Evolutionary conservation across 2,113 vertebrate species (phyloP), one percentile per base, ranked within the genome.

Genomic region (Scytalopus superciliaris): DNA sequence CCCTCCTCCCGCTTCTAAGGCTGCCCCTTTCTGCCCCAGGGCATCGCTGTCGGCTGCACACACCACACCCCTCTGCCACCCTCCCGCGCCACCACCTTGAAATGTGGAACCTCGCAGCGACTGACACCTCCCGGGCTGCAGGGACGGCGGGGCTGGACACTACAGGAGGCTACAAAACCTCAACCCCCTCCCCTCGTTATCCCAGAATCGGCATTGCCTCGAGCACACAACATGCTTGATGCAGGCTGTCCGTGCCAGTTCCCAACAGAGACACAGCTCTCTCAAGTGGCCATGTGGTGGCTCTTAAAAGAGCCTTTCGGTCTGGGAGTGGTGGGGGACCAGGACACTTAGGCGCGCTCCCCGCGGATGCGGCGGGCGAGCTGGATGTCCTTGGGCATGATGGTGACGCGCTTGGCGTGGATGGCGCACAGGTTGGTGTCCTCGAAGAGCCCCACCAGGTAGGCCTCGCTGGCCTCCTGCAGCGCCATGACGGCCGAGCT

Each of bases 341-440:
- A 18, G 6, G 1, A 8, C 1, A 0, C 6, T 92, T 4, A 98
- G 2, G 98, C 81, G 0, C 82, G 82, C 59, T 85, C 68, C 5
- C 79, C 62, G 62, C 62, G 62, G 62, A 63, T 63, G 62, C 62
- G 62, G 4, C 62, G 62, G 27, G 60, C 60, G 27, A 63, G 60
- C 60, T 63, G 62, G 19, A 63, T 63, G 62, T 63, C 62, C 39
- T 63, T 98, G 92, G 98, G 98, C 98, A 98, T 98, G 94, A 98
- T 98, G 96, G 97, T 98, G 87, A 98, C 98, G 69, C 98, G 93
- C 95, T 98, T 98, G 80, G 98, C 97, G 91, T 98, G 98, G 93
- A 99, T 99, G 19, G 40, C 99, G 74, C 82, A 99, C 96, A 24
- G 99, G 98, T 40, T 99, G 98, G 81, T 99, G 98, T 18, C 99